phyloP scores from a whole-genome alignment of 2,888 invertebrate genomes.

The Cyaniris semiargus region DNA sequence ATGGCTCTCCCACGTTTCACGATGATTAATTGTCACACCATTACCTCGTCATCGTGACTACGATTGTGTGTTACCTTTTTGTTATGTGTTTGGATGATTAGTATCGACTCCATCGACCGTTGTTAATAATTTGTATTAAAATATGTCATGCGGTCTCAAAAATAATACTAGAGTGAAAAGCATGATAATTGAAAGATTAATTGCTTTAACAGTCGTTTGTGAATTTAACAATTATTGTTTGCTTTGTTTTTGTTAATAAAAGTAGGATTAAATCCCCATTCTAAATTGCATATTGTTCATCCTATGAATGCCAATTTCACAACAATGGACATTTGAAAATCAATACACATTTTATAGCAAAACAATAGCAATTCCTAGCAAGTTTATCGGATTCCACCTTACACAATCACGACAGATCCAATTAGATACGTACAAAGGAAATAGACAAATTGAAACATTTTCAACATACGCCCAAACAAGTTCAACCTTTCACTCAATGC shows the following conservation, averaged over 20 bases:
- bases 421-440: slow-evolving; percentile 25
- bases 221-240: no score
- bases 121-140: no score
- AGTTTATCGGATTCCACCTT: background rate
- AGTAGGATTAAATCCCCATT: no score
- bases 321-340: background rate
- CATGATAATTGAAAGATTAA: no score
- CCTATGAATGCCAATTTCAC: background rate
- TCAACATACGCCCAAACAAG: slow-evolving; percentile 27
- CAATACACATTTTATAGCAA: background rate
- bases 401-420: background rate
- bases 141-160: no score
- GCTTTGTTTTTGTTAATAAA: no score
- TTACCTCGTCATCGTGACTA: background rate
- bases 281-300: background rate
- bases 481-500: slow-evolving; percentile 31
- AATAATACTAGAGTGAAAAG: no score
- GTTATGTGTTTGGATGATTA: background rate
- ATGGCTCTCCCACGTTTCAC: no score
- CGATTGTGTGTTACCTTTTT: background rate
- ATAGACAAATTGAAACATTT: slow-evolving; percentile 32
- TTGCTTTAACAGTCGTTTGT: no score
- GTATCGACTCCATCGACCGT: background rate
- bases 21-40: background rate
- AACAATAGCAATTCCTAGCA: background rate